Conservation (phyloP, 2,113 vertebrate species). For the Cyanoramphus novaezelandiae region DNA sequence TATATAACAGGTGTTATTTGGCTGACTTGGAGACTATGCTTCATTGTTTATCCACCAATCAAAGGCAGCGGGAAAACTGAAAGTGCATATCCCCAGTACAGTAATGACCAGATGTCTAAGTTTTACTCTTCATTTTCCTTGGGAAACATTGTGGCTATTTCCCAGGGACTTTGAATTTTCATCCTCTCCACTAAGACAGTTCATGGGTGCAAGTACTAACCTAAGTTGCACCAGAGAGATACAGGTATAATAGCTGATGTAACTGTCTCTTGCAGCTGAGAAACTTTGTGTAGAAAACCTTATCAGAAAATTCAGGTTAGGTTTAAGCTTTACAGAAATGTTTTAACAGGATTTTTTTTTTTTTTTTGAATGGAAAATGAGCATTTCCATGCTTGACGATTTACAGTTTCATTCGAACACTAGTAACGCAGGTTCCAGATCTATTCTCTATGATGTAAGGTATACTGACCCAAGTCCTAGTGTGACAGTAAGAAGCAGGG, state of each 20-base stretch:
- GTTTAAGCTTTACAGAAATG: too few species aligned
- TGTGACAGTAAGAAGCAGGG: neutral
- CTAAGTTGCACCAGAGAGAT: neutral
- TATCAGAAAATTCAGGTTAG: too few species aligned
- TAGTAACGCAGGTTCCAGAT: neutral
- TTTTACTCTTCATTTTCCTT: neutral
- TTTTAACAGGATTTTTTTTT: too few species aligned
- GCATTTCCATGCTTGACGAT: accelerated
- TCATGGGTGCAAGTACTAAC: neutral
- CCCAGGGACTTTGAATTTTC: neutral
- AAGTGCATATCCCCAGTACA: neutral
- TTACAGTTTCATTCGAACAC: neutral
- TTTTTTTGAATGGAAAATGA: neutral
- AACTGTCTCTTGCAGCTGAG: neutral
- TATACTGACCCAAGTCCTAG: neutral
- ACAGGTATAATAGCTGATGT: neutral
- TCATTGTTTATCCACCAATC: neutral
- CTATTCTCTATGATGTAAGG: neutral
- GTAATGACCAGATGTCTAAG: neutral
- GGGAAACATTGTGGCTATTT: neutral
- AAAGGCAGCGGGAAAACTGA: neutral
- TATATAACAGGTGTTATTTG: neutral
- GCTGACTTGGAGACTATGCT: neutral
- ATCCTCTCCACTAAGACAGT: neutral
- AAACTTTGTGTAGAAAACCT: neutral